Conservation (phyloP, 2,113 vertebrate species). For the Cephalopholis sonnerati region DNA sequence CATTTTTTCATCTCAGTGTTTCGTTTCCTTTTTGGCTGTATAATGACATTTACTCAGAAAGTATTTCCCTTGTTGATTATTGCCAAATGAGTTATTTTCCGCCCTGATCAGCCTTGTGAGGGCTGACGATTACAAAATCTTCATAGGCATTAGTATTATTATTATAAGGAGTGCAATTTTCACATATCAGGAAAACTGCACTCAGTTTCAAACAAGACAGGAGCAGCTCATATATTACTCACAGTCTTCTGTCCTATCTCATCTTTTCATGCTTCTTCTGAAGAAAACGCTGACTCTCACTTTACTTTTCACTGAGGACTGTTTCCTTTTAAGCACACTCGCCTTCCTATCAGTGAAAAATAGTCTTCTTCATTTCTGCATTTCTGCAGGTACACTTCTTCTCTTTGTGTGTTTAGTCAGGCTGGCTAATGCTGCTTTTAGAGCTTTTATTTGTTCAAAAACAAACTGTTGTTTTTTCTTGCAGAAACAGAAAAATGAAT, state of each 20-base stretch:
- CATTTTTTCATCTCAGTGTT: neutral
- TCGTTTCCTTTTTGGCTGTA: neutral
- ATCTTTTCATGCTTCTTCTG: conserved; percentile 12
- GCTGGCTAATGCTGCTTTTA: neutral
- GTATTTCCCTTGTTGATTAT: conserved; percentile 3
- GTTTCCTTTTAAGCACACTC: neutral
- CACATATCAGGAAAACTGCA: conserved; percentile 15
- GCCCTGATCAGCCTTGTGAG: conserved; percentile 6
- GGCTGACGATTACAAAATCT: conserved; percentile 25
- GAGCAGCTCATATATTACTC: neutral
- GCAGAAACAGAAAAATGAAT: neutral
- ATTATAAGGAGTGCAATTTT: conserved; percentile 8
- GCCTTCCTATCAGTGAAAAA: neutral
- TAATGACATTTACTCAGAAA: neutral
- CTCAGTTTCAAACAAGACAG: conserved; percentile 16
- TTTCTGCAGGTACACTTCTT: neutral
- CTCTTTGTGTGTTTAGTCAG: neutral
- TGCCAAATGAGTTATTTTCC: conserved; percentile 7
- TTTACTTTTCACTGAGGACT: neutral
- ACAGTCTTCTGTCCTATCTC: neutral
- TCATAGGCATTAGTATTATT: neutral
- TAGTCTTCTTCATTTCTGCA: neutral
- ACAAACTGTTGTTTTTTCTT: neutral
- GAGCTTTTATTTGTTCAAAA: neutral
- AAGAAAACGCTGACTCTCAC: conserved; percentile 23